Evolutionary conservation across 2,113 vertebrate genomes (phyloP), one percentile per base, ranked within the genome.

Genomic region (Thermophis baileyi): DNA sequence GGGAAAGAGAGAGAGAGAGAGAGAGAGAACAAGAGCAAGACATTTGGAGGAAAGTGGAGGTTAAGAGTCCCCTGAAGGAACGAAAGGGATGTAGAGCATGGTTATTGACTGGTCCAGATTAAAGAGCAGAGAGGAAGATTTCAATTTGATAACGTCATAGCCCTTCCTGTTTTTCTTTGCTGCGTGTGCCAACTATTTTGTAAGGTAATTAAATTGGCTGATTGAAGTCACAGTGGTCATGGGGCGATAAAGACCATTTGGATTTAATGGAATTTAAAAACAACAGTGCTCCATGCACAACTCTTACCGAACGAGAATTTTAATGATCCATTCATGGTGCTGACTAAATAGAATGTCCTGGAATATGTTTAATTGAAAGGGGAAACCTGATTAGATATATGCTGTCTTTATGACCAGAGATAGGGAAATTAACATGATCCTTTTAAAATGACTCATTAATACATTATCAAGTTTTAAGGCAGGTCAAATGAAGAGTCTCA

Each of bases 181-280:
- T 95, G 94, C 95, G 96, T 96, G 97, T 98, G 96, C 97, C 97
- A 97, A 98, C 97, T 98, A 97, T 98, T 98, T 97, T 96, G 97
- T 97, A 97, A 98, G 97, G 98, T 98, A 98, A 98, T 98, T 98
- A 98, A 98, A 98, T 97, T 97, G 98, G 97, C 96, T 98, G 98
- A 98, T 98, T 98, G 98, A 98, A 98, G 98, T 98, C 98, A 97
- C 96, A 97, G 97, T 98, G 98, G 97, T 98, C 98, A 97, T 98
- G 97, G 96, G 95, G 98, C 18, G 97, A 98, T 98, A 98, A 98
- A 98, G 97, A 98, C 98, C 96, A 96, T 98, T 98, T 98, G 97
- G 97, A 98, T 98, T 98, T 98, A 98, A 98, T 98, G 97, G 97
- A 98, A 98, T 98, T 98, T 98, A 97, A 97, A 96, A 98, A 98